Evolutionary conservation across 2,113 vertebrate genomes (phyloP), one percentile per base, ranked within the genome.

Genomic region (Brachypteracias leptosomus): DNA sequence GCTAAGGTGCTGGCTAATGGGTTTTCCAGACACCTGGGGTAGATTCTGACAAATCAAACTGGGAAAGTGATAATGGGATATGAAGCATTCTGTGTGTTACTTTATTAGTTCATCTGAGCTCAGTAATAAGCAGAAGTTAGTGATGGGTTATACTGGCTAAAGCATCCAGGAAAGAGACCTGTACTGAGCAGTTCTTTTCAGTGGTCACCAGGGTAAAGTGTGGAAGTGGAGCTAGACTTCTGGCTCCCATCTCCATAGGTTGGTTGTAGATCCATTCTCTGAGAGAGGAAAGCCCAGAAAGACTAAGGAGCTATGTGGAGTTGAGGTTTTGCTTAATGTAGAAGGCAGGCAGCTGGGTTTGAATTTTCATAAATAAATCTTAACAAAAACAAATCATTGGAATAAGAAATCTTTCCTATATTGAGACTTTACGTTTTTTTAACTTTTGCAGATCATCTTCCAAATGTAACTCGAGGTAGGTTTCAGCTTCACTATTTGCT

Each of bases 161-260:
- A 52, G 47, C 11, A 1, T 16, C 21, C 10, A 14, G 63, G 52
- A 24, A 14, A 42, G 70, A 63, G 51, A 36, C 2, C 31, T 35
- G 18, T 20, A 16, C 21, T 20, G 28, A 12, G 2, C 7, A 2
- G 19, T 35, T 88, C 44, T 88, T 65, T 49, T 19, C 25, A 21
- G 57, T 3, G 44, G 14, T 55, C 72, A 31, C 63, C 13, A 15
- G 13, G 44, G 46, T 66, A 2, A 57, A n/a, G 28, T 33, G 21
- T 33, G 44, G 33, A 1, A n/a, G 33, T 44, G 49, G 40, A 13
- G n/a, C 5, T 5, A 31, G 54, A 3, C 15, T 44, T 49, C 59
- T 67, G 77, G 28, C 52, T 74, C 65, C 40, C n/a, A 21, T 7
- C 24, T 61, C 44, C 22, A 3, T 0, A 3, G n/a, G 1, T 0